Base-by-base conservation (phyloP, 2,888 invertebrate species). In the Dorcus parallelipipedus region DNA sequence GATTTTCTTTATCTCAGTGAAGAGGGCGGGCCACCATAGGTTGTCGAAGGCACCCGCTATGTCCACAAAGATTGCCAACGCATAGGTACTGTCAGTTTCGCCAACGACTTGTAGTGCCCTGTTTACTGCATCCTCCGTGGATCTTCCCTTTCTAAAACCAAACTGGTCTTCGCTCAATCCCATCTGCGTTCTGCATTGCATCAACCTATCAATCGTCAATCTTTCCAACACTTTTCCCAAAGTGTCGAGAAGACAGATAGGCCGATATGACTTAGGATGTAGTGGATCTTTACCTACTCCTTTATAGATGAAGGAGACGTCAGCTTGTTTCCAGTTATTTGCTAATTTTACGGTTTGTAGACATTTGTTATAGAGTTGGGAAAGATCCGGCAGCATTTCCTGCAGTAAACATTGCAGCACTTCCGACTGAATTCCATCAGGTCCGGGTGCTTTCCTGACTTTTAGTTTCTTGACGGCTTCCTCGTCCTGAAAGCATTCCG, bases 21-120 rank as follows among this genome's bases (percentile, higher is more conserved):
- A 41, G 0, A 59, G 9, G 2, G 42, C 49, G 1, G 59, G 59
- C 59, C 63, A 61, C 59, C 59, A 59, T 0, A 63, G 14, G 40
- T 59, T 63, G 33, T 20, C 58, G 38, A 62, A 62, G 14, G 58
- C 60, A 10, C 60, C 58, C 2, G 14, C 38, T n/a, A 60, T 58
- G 42, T 62, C 62, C 1, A 60, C 38, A 41, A 56, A 55, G 2
- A 58, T 17, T 3, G 38, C 41, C 4, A 53, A 9, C 0, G 52
- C 47, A 33, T 63, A 61, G 45, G 53, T 56, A 10, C 5, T n/a
- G 4, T 39, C 17, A 6, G 48, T n/a, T 1, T 9, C n/a, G 3
- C 4, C 43, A 2, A 38, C n/a, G 10, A 5, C n/a, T 38, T 49
- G 41, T 23, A 26, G 40, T 9, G 49, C 42, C 9, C 33, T 6